phyloP scores from a whole-genome alignment of 2,113 vertebrate genomes.

The Tragelaphus imberbis region DNA sequence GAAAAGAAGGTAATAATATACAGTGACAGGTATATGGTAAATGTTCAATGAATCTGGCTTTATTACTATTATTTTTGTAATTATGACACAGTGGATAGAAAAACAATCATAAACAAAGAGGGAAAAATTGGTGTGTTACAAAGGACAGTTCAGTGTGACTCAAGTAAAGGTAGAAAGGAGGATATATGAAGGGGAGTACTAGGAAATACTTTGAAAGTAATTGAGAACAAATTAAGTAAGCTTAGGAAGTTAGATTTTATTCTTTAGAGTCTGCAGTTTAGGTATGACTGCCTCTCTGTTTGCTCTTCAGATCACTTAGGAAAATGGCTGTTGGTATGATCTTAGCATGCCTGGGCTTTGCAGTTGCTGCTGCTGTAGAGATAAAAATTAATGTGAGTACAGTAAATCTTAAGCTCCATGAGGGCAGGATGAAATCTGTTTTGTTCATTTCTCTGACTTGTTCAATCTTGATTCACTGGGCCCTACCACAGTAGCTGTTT shows the following conservation, averaged over 20 bases:
- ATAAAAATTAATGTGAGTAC: conserved; percentile 89
- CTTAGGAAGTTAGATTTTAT: background rate
- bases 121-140: background rate
- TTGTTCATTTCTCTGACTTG: background rate
- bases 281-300: conserved; percentile 37
- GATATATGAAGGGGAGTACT: background rate
- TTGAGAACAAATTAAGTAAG: background rate
- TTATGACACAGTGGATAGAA: background rate
- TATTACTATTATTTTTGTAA: background rate
- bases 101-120: conserved; percentile 4
- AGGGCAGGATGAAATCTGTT: background rate
- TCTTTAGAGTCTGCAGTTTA: background rate
- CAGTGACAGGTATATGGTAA: background rate
- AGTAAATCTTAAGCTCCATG: background rate
- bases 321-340: conserved; percentile 95
- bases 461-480: background rate
- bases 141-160: background rate
- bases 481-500: background rate
- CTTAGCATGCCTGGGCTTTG: conserved; percentile 91
- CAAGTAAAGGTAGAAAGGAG: background rate
- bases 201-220: conserved; percentile 14
- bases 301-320: conserved; percentile 85
- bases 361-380: conserved; percentile 89
- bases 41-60: background rate
- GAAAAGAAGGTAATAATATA: background rate